Conservation (phyloP, 2,888 invertebrate species). For the Sphecodes monilicornis region DNA sequence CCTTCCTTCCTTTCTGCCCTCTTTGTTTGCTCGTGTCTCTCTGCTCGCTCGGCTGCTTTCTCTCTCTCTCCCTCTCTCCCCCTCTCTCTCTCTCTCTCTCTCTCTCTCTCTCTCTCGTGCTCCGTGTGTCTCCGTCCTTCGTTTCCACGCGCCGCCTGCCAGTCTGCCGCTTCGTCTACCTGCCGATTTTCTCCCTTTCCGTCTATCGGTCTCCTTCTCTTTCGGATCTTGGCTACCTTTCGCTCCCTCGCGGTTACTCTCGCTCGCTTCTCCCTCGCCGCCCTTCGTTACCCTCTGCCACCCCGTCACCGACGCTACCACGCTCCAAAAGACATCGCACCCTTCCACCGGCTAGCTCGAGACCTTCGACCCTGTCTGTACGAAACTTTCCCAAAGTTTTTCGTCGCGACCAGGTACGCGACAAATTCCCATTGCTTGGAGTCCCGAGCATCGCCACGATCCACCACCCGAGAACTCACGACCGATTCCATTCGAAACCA, state of each 20-base stretch:
- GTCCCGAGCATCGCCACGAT: background rate
- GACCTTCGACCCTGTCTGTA: constrained; percentile 32
- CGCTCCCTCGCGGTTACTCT: background rate
- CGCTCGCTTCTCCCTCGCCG: constrained; percentile 1
- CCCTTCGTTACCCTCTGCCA: background rate
- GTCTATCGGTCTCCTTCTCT: constrained; percentile 15
- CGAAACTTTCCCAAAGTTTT: constrained; percentile 17
- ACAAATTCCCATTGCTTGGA: constrained; percentile 4
- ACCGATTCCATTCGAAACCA: background rate
- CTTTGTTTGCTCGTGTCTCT: background rate
- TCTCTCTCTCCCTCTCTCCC: background rate
- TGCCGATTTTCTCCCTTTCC: constrained; percentile 32
- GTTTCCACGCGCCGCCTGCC: constrained; percentile 2
- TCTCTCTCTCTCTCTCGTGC: background rate
- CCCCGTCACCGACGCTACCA: background rate
- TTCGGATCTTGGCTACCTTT: background rate
- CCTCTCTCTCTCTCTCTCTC: background rate
- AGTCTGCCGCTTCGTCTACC: constrained; percentile 19
- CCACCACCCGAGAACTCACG: background rate
- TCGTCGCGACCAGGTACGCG: constrained; percentile 6
- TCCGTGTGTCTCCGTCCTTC: background rate
- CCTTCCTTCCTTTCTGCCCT: constrained; percentile 22
- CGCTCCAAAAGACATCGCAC: constrained; percentile 2
- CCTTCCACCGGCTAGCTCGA: constrained; percentile 1
- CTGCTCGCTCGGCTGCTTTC: background rate